Conservation (phyloP, 2,797 vertebrate genomes). For the Sebastes aleutianus region DNA sequence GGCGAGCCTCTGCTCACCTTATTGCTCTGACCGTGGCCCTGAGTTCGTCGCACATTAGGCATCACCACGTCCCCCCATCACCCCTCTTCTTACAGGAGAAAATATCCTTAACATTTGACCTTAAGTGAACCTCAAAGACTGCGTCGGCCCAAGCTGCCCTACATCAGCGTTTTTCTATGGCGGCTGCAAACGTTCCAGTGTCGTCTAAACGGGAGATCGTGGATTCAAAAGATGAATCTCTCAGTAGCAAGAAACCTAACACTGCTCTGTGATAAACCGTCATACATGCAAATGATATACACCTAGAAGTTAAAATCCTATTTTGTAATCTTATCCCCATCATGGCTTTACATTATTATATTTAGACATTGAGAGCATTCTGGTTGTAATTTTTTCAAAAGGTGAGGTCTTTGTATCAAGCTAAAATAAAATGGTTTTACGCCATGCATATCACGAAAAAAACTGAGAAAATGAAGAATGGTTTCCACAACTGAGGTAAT, state of each 20-base stretch:
- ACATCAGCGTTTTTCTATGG: background rate
- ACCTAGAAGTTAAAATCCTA: background rate
- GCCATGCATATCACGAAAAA: background rate
- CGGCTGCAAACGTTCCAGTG: background rate
- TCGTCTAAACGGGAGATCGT: background rate
- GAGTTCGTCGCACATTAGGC: conserved; percentile 36
- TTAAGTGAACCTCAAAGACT: background rate
- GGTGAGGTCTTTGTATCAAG: background rate
- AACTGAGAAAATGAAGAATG: background rate
- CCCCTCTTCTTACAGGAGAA: background rate
- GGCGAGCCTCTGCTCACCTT: conserved; percentile 27
- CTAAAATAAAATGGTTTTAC: background rate
- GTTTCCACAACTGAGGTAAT: background rate
- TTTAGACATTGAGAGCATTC: background rate
- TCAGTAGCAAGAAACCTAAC: background rate
- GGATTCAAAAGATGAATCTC: background rate
- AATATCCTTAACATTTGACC: background rate
- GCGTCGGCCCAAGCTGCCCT: background rate
- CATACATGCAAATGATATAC: background rate
- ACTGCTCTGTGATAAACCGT: background rate
- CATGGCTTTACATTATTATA: background rate
- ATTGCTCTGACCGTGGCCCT: conserved; percentile 64
- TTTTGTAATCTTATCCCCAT: background rate
- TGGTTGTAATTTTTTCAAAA: background rate
- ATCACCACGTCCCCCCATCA: background rate